Conservation (phyloP, 2,797 vertebrate genomes). For the Pelobates cultripes region DNA sequence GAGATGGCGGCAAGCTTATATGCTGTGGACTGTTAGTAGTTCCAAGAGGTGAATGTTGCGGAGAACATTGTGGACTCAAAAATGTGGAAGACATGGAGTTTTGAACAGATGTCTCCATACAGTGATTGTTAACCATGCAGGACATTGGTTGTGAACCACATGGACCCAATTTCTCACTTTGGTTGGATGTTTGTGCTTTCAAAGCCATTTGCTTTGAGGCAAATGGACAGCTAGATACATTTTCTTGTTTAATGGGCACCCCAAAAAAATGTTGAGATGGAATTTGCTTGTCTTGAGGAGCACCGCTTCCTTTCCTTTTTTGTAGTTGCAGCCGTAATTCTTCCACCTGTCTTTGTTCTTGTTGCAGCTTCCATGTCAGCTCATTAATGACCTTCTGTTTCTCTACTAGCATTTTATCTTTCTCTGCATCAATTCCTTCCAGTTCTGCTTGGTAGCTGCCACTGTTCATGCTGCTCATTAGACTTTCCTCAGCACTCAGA, state of each 20-base stretch:
- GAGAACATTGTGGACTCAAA: conserved; percentile 93
- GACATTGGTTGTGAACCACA: conserved; percentile 68
- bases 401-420: conserved; percentile 98
- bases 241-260: conserved; percentile 90
- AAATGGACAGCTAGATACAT: conserved; percentile 87
- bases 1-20: conserved; percentile 83
- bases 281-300: conserved; percentile 77
- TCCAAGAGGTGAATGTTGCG: conserved; percentile 85
- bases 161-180: conserved; percentile 75
- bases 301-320: conserved; percentile 83
- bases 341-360: conserved; percentile 96
- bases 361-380: conserved; percentile 94
- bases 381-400: conserved; percentile 99
- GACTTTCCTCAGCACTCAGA: conserved; percentile 79
- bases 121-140: conserved; percentile 66
- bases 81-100: conserved; percentile 84
- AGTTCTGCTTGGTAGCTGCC: conserved; percentile 71
- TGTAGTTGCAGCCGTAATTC: conserved; percentile 93
- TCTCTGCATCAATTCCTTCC: conserved; percentile 86
- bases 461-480: conserved; percentile 72
- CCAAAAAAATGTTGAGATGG: conserved; percentile 80
- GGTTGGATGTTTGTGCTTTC: conserved; percentile 67
- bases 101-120: conserved; percentile 68
- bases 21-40: conserved; percentile 86
- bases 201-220: conserved; percentile 79